These are phyloP conservation scores for Drosophila prolongata DNA, from an alignment of 2,888 invertebrate species.

Conservation along the genomic window DNA sequence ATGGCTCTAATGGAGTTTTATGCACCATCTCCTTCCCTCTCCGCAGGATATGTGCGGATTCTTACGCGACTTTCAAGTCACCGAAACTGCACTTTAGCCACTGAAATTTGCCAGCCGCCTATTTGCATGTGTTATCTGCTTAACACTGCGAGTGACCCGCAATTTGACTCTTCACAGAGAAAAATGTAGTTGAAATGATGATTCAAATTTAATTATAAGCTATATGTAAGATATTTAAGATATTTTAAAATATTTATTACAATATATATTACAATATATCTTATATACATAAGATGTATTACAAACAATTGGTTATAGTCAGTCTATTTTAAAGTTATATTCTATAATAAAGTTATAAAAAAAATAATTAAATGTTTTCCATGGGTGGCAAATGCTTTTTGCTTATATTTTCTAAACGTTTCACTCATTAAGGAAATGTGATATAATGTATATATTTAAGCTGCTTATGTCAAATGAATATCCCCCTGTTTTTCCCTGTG, in stretches of 20 bases:
- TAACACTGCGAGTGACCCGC: slow-evolving; percentile 22
- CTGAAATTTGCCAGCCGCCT: slow-evolving; percentile 8
- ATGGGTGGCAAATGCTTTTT: too few species aligned
- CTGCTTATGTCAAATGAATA: too few species aligned
- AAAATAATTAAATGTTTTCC: too few species aligned
- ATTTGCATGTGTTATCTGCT: slow-evolving; percentile 32
- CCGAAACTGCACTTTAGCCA: slow-evolving; percentile 38
- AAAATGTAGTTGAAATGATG: not conserved
- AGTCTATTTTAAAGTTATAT: not conserved
- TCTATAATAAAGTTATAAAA: too few species aligned
- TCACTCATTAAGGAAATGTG: too few species aligned
- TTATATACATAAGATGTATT: too few species aligned
- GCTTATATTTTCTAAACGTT: too few species aligned
- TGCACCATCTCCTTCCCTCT: slow-evolving; percentile 19
- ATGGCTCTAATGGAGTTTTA: slow-evolving; percentile 56
- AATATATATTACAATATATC: too few species aligned
- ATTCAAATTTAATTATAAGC: not conserved
- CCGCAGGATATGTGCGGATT: slow-evolving; percentile 12
- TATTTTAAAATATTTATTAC: too few species aligned
- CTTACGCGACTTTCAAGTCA: slow-evolving; percentile 29
- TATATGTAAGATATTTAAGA: too few species aligned
- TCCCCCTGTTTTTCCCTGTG: not conserved
- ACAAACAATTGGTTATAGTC: too few species aligned
- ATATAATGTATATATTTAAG: too few species aligned
- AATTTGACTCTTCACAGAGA: slow-evolving; percentile 7